A percentile compares a stretch with the other conserved stretches of the same genome.
These are phyloP conservation scores for Atlantisia rogersi DNA, from an alignment of 2,113 vertebrate genomes.

Conservation along the genomic window DNA sequence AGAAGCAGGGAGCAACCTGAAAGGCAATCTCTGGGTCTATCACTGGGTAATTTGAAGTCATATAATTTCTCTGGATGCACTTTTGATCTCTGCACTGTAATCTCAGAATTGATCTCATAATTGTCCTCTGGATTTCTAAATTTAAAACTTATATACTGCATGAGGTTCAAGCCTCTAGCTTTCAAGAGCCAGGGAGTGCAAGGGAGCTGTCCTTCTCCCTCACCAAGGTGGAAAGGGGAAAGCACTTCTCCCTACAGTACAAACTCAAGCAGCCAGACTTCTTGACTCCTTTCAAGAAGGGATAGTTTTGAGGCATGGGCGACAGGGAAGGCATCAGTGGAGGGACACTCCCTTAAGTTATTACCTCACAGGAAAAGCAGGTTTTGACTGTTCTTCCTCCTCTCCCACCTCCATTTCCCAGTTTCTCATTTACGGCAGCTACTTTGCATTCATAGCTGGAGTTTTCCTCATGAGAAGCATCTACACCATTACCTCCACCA, in stretches of 20 bases:
- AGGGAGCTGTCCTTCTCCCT: neutral
- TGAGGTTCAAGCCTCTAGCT: neutral
- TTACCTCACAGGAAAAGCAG: neutral
- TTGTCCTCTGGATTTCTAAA: neutral
- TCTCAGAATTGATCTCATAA: neutral
- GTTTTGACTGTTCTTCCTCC: neutral
- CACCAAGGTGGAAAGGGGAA: neutral
- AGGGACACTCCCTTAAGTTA: neutral
- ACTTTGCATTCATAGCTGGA: slow-evolving; percentile 83
- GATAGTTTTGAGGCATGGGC: neutral
- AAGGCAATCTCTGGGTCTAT: neutral
- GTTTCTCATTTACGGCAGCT: slow-evolving; percentile 89
- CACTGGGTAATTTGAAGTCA: neutral
- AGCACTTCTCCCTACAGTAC: fast-evolving
- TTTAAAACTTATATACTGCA: neutral
- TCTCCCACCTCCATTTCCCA: slow-evolving; percentile 60
- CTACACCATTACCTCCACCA: slow-evolving; percentile 66
- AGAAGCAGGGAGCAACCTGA: neutral
- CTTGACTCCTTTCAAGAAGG: neutral
- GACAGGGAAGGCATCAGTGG: neutral
- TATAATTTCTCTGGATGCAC: fast-evolving
- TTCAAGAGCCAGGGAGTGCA: neutral
- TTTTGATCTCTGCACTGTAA: neutral
- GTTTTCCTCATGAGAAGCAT: slow-evolving; percentile 84
- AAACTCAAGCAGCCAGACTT: neutral